phyloP scores from a whole-genome alignment of 2,888 invertebrate species.

The Sinopyrophorus schimmeli region DNA sequence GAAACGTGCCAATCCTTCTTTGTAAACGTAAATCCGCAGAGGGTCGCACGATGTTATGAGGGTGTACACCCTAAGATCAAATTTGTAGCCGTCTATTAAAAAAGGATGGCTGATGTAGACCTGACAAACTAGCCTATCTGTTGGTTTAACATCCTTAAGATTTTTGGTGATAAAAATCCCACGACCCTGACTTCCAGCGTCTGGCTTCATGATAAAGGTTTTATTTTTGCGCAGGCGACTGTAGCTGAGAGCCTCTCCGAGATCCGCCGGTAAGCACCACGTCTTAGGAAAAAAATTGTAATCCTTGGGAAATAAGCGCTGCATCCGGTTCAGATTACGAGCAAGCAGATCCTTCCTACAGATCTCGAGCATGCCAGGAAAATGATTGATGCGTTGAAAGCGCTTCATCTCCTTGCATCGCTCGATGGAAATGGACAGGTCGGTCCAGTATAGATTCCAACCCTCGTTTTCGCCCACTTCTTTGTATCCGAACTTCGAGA shows the following conservation, averaged over 20 bases:
- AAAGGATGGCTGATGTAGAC: constrained; percentile 75
- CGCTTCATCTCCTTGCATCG: constrained; percentile 89
- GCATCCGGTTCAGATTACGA: constrained; percentile 87
- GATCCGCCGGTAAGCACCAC: constrained; percentile 90
- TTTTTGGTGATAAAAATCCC: constrained; percentile 86
- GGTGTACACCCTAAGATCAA: constrained; percentile 86
- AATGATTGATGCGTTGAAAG: constrained; percentile 91
- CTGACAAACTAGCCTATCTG: constrained; percentile 87
- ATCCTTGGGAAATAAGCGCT: constrained; percentile 83
- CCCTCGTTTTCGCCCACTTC: constrained; percentile 79
- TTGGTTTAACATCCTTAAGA: constrained; percentile 77
- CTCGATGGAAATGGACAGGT: constrained; percentile 83
- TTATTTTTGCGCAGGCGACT: constrained; percentile 71
- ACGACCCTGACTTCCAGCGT: constrained; percentile 86
- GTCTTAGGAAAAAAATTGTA: constrained; percentile 93
- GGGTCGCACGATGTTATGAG: constrained; percentile 91
- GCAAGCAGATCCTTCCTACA: constrained; percentile 84
- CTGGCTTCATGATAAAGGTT: constrained; percentile 89
- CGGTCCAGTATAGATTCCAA: constrained; percentile 93
- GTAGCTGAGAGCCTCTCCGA: constrained; percentile 74
- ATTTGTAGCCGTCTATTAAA: constrained; percentile 89
- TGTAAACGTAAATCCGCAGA: constrained; percentile 84
- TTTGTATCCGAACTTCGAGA: constrained; percentile 71
- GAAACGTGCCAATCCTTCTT: constrained; percentile 88
- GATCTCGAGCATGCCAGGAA: constrained; percentile 65